These are phyloP conservation scores for Thaumatotibia leucotreta DNA, from an alignment of 1,140 invertebrate genomes.

Conservation along the genomic window DNA sequence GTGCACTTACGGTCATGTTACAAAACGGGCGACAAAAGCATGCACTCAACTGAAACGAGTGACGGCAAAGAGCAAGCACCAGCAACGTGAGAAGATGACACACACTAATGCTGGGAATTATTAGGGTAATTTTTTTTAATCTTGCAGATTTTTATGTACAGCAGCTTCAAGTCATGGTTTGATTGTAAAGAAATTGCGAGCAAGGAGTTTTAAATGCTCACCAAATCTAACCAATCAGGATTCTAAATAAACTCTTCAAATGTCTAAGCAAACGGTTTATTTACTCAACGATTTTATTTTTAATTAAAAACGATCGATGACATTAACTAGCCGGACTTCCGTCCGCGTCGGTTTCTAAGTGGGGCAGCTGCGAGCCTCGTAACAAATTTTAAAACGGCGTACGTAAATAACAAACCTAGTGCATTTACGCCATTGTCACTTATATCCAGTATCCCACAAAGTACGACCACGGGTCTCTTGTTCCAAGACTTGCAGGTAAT, in stretches of 20 bases:
- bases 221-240: not conserved
- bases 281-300: not conserved
- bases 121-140: too few species aligned
- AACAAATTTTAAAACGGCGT: not conserved
- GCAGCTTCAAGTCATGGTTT: too few species aligned
- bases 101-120: too few species aligned
- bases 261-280: not conserved
- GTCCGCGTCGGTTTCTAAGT: not conserved
- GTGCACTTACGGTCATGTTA: not conserved
- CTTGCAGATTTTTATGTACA: too few species aligned
- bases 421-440: not conserved
- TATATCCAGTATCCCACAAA: not conserved
- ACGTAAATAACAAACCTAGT: not conserved
- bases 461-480: conserved; percentile 38
- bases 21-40: not conserved
- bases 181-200: too few species aligned
- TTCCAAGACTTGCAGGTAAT: conserved; percentile 47
- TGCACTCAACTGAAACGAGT: not conserved
- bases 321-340: conserved; percentile 13
- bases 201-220: too few species aligned
- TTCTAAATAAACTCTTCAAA: not conserved
- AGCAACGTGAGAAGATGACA: too few species aligned
- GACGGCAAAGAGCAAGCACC: too few species aligned
- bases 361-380: not conserved
- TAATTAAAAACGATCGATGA: conserved; percentile 10